These are phyloP conservation scores for Mugil cephalus DNA, from an alignment of 2,113 vertebrate genomes.

Conservation along the genomic window DNA sequence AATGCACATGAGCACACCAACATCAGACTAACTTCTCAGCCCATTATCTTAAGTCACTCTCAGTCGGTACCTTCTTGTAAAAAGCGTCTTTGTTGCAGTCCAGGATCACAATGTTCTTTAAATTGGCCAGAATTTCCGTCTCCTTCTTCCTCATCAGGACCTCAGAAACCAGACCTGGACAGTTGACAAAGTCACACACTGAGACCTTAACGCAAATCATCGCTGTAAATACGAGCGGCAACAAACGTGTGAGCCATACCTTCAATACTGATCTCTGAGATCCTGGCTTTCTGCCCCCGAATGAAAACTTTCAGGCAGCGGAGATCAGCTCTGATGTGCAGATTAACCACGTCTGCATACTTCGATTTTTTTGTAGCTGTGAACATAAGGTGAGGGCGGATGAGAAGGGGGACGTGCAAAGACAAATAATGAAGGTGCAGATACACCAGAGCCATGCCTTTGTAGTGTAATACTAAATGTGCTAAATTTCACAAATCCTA, in stretches of 20 bases:
- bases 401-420: background rate
- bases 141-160: constrained; percentile 89
- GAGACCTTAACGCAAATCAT: no score
- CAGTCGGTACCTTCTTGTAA: constrained; percentile 91
- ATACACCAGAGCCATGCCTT: background rate
- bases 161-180: constrained; percentile 91
- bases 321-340: constrained; percentile 91
- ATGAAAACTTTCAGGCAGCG: constrained; percentile 94
- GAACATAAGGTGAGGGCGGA: background rate
- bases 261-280: constrained; percentile 95
- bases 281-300: constrained; percentile 89
- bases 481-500: background rate
- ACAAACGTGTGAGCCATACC: no score
- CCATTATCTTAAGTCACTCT: no score
- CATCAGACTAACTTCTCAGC: no score
- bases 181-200: constrained; percentile 15
- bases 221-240: no score
- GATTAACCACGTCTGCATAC: constrained; percentile 89
- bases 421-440: background rate
- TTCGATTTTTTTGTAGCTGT: constrained; percentile 87
- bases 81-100: constrained; percentile 91
- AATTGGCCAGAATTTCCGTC: constrained; percentile 90
- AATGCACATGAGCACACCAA: no score
- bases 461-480: background rate
- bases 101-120: constrained; percentile 93